Evolutionary conservation across 2,113 vertebrate species (phyloP).

Genomic region (Saccopteryx bilineata): DNA sequence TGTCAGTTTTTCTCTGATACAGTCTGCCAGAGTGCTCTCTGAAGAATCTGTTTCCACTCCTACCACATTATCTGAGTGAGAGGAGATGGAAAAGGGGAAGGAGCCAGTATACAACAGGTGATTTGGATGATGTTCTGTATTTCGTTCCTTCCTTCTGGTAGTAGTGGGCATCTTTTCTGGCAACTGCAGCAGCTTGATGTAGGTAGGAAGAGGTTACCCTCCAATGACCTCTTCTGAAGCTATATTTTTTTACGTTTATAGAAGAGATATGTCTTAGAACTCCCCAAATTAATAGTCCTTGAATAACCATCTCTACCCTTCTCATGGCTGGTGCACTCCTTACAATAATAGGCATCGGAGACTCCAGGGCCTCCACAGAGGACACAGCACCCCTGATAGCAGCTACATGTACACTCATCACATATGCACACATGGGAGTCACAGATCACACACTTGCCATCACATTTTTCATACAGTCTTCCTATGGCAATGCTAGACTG

Average conservation of each 20-base stretch:
- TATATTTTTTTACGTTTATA: slow-evolving; percentile 99
- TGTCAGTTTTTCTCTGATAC: background rate
- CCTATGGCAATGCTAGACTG: background rate
- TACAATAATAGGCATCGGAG: slow-evolving; percentile 98
- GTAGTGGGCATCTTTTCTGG: slow-evolving; percentile 45
- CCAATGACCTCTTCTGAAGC: slow-evolving; percentile 98
- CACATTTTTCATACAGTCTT: slow-evolving; percentile 81
- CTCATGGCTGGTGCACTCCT: slow-evolving; percentile 99
- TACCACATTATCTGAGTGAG: background rate
- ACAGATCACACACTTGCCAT: slow-evolving; percentile 98
- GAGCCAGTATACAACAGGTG: background rate
- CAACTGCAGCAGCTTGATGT: background rate
- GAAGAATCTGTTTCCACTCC: background rate
- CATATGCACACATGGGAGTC: slow-evolving; percentile 98
- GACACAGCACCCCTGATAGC: slow-evolving; percentile 97
- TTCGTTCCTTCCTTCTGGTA: background rate
- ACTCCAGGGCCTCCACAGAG: slow-evolving; percentile 98
- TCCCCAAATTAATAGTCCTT: slow-evolving; percentile 98
- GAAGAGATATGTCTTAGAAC: slow-evolving; percentile 99
- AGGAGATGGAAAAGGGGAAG: background rate
- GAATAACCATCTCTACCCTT: slow-evolving; percentile 99
- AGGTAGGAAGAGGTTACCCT: background rate
- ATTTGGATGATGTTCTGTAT: background rate
- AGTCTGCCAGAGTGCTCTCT: background rate
- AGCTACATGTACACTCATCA: slow-evolving; percentile 98